phyloP scores from a whole-genome alignment of 2,797 vertebrate genomes.

The Phaenicophaeus curvirostris region DNA sequence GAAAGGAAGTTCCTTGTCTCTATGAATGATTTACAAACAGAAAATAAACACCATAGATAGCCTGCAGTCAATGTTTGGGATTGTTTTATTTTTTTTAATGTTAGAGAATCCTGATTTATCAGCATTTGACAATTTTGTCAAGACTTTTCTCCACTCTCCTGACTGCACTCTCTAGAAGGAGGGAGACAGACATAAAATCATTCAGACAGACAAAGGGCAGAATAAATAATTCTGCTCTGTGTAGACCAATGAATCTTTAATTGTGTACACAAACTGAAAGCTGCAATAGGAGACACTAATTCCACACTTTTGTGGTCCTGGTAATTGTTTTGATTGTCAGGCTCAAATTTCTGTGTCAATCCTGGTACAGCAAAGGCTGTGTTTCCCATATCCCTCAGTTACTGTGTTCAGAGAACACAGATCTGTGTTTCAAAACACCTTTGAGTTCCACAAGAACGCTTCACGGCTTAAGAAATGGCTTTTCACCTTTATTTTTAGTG shows the following conservation, averaged over 20 bases:
- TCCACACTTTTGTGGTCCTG: not conserved
- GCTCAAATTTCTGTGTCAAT: not conserved
- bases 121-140: not conserved
- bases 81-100: not conserved
- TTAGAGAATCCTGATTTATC: not conserved
- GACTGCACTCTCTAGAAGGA: not conserved
- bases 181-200: not conserved
- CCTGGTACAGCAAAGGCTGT: not conserved
- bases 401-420: not conserved
- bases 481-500: not conserved
- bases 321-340: not conserved
- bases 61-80: not conserved
- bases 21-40: not conserved
- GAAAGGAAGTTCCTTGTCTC: not conserved
- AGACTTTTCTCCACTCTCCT: not conserved
- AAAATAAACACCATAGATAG: not conserved
- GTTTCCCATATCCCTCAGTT: accelerated
- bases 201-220: not conserved
- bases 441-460: not conserved
- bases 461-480: not conserved
- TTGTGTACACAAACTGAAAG: not conserved
- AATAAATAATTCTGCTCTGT: not conserved
- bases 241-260: not conserved
- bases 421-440: not conserved
- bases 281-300: not conserved